A percentile compares a stretch with the other conserved stretches of the same genome.
Evolutionary conservation across 2,797 vertebrate genomes (phyloP).

Genomic region (Tenualosa ilisha): DNA sequence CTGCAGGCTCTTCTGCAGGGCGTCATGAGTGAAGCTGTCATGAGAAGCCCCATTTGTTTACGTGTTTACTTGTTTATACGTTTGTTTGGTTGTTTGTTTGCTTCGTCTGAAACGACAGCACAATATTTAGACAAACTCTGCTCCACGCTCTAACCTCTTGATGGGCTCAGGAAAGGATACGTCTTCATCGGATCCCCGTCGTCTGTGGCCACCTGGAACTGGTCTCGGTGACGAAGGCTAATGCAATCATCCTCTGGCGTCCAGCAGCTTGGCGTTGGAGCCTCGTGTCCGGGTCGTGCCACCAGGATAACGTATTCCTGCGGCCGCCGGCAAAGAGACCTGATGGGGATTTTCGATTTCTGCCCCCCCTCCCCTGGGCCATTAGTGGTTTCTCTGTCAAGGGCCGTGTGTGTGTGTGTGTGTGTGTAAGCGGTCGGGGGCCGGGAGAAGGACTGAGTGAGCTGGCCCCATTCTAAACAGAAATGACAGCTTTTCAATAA

Average conservation of each 20-base stretch:
- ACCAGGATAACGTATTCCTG: constrained; percentile 68
- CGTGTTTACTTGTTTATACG: no score
- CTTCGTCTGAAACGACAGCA: not conserved
- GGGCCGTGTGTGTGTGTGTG: not conserved
- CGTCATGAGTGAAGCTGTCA: not conserved
- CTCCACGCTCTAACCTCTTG: no score
- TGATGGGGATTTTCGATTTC: constrained; percentile 76
- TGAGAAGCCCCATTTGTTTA: not conserved
- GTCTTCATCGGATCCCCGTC: not conserved
- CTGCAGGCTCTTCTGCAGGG: not conserved
- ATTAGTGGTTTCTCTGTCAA: constrained; percentile 70
- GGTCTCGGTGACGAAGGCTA: constrained; percentile 48
- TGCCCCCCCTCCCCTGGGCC: constrained; percentile 73
- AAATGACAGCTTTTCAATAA: constrained; percentile 83
- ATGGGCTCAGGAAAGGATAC: not conserved
- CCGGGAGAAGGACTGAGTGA: constrained; percentile 65
- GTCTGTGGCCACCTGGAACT: constrained; percentile 38
- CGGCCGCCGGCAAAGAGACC: constrained; percentile 58
- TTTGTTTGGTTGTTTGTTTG: not conserved
- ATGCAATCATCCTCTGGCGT: constrained; percentile 52
- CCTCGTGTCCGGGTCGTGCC: constrained; percentile 62
- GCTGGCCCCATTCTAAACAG: constrained; percentile 72
- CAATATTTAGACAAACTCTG: not conserved
- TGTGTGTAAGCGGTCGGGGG: constrained; percentile 47
- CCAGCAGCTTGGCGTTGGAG: constrained; percentile 37